A percentile compares a stretch with the other conserved stretches of the same genome.
phyloP scores from a whole-genome alignment of 1,140 invertebrate genomes.

The Spodoptera litura region DNA sequence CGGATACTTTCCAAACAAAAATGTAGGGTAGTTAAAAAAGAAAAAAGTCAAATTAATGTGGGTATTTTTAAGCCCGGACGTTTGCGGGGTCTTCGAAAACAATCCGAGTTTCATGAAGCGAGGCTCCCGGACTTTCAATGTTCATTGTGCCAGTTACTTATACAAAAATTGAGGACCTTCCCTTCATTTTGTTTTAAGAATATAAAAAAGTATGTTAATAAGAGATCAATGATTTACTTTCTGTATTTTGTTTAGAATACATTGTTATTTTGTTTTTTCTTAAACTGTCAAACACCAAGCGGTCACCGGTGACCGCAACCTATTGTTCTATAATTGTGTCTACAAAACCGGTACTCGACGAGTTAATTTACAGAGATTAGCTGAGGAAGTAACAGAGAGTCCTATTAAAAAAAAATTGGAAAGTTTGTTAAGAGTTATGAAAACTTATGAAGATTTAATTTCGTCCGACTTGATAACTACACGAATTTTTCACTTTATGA shows the following conservation, averaged over 20 bases:
- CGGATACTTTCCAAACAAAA: constrained; percentile 29
- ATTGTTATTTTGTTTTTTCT: not conserved
- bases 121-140: not conserved
- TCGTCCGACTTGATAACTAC: not conserved
- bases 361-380: too few relatives aligned
- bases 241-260: too few relatives aligned
- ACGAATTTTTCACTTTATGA: not conserved
- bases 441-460: not conserved
- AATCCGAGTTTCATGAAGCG: constrained; percentile 11
- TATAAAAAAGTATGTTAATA: too few relatives aligned
- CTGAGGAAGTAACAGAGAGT: too few relatives aligned
- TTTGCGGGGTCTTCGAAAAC: constrained; percentile 20
- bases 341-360: too few relatives aligned
- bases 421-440: too few relatives aligned
- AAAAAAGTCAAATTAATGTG: constrained; percentile 17
- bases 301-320: too few relatives aligned
- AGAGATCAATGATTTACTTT: too few relatives aligned
- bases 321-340: too few relatives aligned
- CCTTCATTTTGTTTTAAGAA: too few relatives aligned
- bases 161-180: not conserved
- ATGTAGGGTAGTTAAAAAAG: constrained; percentile 30
- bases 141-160: constrained; percentile 18
- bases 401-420: too few relatives aligned
- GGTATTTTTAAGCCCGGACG: not conserved
- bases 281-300: too few relatives aligned